Percentiles rank a stretch among this genome's conserved stretches.
These are phyloP conservation scores for Cheirogaleus medius DNA, from an alignment of 2,113 vertebrate genomes.

Conservation along the genomic window DNA sequence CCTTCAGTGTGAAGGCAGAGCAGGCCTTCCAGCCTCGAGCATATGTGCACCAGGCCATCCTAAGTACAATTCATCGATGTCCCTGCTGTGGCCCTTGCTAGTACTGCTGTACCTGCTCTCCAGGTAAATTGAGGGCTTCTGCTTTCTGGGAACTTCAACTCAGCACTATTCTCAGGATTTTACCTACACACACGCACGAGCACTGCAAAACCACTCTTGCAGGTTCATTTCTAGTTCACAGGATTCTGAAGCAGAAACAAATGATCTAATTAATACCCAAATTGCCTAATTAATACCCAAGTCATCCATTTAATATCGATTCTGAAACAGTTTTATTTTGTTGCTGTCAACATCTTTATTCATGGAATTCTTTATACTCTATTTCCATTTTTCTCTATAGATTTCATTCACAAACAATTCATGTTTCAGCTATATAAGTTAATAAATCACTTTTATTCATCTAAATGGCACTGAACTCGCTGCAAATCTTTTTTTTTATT, in stretches of 20 bases:
- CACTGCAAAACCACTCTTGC: background rate
- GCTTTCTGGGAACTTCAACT: background rate
- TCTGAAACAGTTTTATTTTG: background rate
- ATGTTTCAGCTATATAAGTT: slow-evolving; percentile 23
- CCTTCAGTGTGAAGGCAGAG: background rate
- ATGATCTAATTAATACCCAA: slow-evolving; percentile 67
- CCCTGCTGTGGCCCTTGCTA: background rate
- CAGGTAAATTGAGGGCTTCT: background rate
- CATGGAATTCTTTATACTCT: background rate
- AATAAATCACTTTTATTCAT: slow-evolving; percentile 66
- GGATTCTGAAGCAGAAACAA: slow-evolving; percentile 63
- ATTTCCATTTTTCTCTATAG: background rate
- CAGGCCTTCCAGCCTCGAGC: background rate
- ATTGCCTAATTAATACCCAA: slow-evolving; percentile 73
- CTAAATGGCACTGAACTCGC: slow-evolving; percentile 43
- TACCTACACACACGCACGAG: background rate
- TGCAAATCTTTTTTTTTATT: background rate
- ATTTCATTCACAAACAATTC: slow-evolving; percentile 49
- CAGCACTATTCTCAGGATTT: slow-evolving; percentile 5
- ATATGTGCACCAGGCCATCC: background rate
- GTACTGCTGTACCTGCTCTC: background rate
- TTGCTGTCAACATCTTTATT: slow-evolving; percentile 40
- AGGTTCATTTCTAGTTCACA: slow-evolving; percentile 58
- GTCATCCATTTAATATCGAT: slow-evolving; percentile 58
- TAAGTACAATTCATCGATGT: background rate